Base-by-base conservation (phyloP, 2,888 invertebrate species). In the Eilema sororculum region DNA sequence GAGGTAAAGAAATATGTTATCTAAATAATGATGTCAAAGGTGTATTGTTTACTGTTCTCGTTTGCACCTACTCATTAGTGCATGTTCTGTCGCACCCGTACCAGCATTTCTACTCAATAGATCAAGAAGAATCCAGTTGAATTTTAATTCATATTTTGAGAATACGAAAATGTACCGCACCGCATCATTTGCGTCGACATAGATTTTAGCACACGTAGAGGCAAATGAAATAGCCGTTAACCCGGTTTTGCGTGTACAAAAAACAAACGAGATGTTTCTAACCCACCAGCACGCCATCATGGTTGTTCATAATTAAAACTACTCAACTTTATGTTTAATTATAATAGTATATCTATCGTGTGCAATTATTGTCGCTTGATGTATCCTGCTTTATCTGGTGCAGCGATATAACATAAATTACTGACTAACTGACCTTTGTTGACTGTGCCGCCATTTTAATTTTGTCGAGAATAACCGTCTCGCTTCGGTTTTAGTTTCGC, bases 381-480 rank as follows among this genome's bases (percentile, higher is more conserved):
- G 13, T 65, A 57, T 52, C 28, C 52, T 52, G 25, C 25, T 46
- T 33, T 28, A n/a, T 60, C 83, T 81, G 62, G 33, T 30, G 33
- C 52, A 28, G 13, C 82, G 73, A 75, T 80, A 83, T 78, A 69
- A 81, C 78, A 78, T 81, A 86, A 89, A 87, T 87, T 81, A 80
- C 81, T 74, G 60, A 68, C 73, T 79, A 70, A 68, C 56, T 69
- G 69, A 67, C 81, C 85, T 88, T 89, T 88, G 86, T 88, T 86
- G 85, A 83, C 78, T 84, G 77, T 78, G 85, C 87, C 89, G 88
- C 88, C 88, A 85, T 87, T 89, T 89, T 86, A 89, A 90, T 90
- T 89, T 87, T 79, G 84, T 80, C 79, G 82, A 84, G 85, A 86
- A 81, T 84, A 80, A 80, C 76, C 82, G 78, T 85, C 84, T 86